Percentiles rank a stretch among this genome's conserved stretches.
Evolutionary conservation across 2,797 vertebrate species (phyloP).

Genomic region (Sardinella longiceps): DNA sequence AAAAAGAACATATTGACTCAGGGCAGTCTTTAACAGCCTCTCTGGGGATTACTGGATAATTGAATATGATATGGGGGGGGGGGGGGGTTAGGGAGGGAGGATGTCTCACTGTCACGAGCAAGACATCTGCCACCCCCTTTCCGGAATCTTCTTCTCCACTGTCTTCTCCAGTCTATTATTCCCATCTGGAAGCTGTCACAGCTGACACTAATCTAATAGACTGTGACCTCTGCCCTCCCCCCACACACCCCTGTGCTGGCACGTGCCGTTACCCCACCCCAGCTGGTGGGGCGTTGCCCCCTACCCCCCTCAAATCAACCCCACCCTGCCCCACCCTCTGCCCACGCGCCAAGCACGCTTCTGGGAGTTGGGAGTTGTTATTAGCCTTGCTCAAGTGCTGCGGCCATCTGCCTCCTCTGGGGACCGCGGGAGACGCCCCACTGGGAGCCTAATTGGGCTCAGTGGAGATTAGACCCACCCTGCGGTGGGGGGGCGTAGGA

Average conservation of each 20-base stretch:
- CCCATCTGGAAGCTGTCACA: slow-evolving; percentile 50
- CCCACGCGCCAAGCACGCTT: slow-evolving; percentile 57
- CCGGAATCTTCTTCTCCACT: slow-evolving; percentile 46
- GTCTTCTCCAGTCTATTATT: slow-evolving; percentile 19
- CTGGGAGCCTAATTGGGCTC: slow-evolving; percentile 74
- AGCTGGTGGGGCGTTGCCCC: background rate
- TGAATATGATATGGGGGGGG: slow-evolving; percentile 29
- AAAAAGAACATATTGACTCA: background rate
- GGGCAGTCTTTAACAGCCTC: background rate
- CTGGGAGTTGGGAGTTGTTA: slow-evolving; percentile 51
- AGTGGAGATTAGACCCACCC: slow-evolving; percentile 68
- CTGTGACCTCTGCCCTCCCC: slow-evolving; percentile 60
- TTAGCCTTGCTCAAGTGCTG: slow-evolving; percentile 56
- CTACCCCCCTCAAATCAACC: slow-evolving; percentile 38
- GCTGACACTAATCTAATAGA: slow-evolving; percentile 65
- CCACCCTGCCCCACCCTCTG: slow-evolving; percentile 46
- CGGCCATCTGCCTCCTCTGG: slow-evolving; percentile 73
- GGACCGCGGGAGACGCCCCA: slow-evolving; percentile 60
- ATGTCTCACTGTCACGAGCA: slow-evolving; percentile 31
- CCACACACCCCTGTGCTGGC: slow-evolving; percentile 38
- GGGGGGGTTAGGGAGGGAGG: background rate
- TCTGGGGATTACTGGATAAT: slow-evolving; percentile 20
- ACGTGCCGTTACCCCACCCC: slow-evolving; percentile 33
- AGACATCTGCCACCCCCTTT: slow-evolving; percentile 64
- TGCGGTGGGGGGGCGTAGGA: slow-evolving; percentile 33